Conservation (phyloP, 2,888 invertebrate species). For the Caenorhabditis uteleia region DNA sequence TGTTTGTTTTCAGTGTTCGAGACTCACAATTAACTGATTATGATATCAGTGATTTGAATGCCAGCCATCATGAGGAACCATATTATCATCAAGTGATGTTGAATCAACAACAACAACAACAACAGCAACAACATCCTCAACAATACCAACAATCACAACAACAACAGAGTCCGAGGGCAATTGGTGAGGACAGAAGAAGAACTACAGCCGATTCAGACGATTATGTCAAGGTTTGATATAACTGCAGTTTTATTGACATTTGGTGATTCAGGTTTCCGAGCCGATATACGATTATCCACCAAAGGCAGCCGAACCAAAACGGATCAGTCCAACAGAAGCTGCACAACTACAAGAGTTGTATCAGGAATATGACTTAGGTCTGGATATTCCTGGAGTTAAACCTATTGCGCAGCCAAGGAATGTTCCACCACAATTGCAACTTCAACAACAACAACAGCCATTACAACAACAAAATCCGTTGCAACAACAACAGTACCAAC, state of each 20-base stretch:
- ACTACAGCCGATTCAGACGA: constrained; percentile 52
- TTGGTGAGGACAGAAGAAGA: constrained; percentile 25
- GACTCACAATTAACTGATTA: constrained; percentile 53
- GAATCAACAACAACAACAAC: constrained; percentile 4
- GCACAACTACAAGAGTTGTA: constrained; percentile 45
- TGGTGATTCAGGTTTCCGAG: constrained; percentile 25
- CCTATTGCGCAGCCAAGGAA: constrained; percentile 13
- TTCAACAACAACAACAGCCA: constrained; percentile 3
- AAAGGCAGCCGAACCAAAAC: constrained; percentile 3
- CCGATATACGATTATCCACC: constrained; percentile 48
- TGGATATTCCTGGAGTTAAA: constrained; percentile 40
- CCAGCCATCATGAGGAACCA: too few species aligned
- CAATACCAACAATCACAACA: too few species aligned
- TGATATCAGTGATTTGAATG: constrained; percentile 48
- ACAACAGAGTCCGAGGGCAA: too few species aligned
- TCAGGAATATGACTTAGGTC: constrained; percentile 52
- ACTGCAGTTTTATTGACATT: constrained; percentile 3
- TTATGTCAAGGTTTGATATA: constrained; percentile 56
- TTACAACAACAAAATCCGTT: constrained; percentile 1
- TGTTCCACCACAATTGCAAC: constrained; percentile 5
- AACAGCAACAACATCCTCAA: background rate
- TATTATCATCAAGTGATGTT: constrained; percentile 35
- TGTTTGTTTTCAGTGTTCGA: constrained; percentile 43
- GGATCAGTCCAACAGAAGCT: constrained; percentile 49
- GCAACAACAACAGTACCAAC: constrained; percentile 4